Percentiles rank a stretch among this genome's conserved stretches.
phyloP scores from a whole-genome alignment of 2,888 invertebrate genomes.

The Mechanitis messenoides region DNA sequence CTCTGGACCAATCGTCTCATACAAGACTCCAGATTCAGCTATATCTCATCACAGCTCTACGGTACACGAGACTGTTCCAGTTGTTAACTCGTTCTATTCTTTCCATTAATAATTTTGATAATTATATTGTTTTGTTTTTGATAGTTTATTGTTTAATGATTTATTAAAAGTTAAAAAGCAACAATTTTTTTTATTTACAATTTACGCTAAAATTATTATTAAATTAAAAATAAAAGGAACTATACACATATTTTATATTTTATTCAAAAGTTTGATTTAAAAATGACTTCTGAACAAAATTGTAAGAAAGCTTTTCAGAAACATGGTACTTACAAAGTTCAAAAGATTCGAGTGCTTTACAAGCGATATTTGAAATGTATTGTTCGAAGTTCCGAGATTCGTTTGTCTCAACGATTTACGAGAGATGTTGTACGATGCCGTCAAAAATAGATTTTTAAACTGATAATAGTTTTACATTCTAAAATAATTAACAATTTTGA shows the following conservation, averaged over 20 bases:
- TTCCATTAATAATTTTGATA: constrained; percentile 41
- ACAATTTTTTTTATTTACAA: not conserved
- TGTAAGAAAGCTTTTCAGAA: constrained; percentile 1
- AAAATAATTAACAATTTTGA: no score
- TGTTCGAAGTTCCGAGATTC: constrained; percentile 5
- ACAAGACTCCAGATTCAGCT: constrained; percentile 57
- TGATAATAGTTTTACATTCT: no score
- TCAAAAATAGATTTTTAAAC: not conserved
- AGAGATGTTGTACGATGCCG: not conserved
- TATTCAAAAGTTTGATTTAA: not conserved
- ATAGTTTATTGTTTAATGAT: constrained; percentile 4
- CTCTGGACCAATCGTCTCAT: constrained; percentile 38
- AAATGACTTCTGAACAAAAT: not conserved
- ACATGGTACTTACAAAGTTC: not conserved
- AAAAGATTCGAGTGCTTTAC: constrained; percentile 1
- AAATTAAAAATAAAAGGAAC: not conserved
- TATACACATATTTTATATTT: not conserved
- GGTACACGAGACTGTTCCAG: constrained; percentile 52
- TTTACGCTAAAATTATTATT: not conserved
- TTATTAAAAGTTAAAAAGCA: not conserved
- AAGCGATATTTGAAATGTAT: constrained; percentile 6
- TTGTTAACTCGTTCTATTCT: constrained; percentile 44
- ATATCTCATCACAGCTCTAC: constrained; percentile 71
- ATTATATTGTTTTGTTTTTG: not conserved
- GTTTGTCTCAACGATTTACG: constrained; percentile 1